Evolutionary conservation across 2,888 invertebrate species (phyloP).

Genomic region (Drosophila cognata): DNA sequence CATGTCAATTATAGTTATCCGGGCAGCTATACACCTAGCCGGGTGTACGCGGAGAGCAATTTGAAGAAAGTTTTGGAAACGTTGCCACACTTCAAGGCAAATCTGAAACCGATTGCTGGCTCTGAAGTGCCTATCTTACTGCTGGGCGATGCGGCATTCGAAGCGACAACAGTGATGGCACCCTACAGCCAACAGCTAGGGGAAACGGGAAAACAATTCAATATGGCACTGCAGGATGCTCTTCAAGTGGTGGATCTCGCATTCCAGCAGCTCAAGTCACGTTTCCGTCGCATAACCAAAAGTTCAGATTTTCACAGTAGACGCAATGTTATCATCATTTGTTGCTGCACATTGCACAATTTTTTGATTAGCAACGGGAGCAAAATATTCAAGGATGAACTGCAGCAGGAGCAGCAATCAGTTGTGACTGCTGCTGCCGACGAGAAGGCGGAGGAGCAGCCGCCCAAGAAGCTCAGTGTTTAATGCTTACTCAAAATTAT

Average conservation of each 20-base stretch:
- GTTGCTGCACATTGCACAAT: slow-evolving; percentile 19
- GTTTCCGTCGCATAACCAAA: slow-evolving; percentile 6
- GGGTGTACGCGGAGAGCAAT: neutral
- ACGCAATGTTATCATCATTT: neutral
- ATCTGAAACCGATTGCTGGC: neutral
- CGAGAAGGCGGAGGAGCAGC: neutral
- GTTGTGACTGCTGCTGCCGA: neutral
- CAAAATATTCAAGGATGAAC: neutral
- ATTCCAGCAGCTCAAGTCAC: neutral
- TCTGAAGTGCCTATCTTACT: neutral
- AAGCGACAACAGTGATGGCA: slow-evolving; percentile 9
- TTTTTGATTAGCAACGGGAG: neutral
- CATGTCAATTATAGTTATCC: neutral
- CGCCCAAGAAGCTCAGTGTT: neutral
- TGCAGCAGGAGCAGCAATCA: neutral
- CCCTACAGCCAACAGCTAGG: neutral
- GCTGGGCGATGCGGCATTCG: neutral
- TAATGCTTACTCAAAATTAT: neutral
- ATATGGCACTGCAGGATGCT: neutral
- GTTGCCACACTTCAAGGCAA: neutral
- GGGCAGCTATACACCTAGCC: neutral
- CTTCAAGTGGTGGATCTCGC: neutral
- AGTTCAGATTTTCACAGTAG: neutral
- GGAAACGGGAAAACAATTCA: neutral
- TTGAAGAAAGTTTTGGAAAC: slow-evolving; percentile 2